phyloP scores from a whole-genome alignment of 2,888 invertebrate genomes.

The Drosophila hamatofila region DNA sequence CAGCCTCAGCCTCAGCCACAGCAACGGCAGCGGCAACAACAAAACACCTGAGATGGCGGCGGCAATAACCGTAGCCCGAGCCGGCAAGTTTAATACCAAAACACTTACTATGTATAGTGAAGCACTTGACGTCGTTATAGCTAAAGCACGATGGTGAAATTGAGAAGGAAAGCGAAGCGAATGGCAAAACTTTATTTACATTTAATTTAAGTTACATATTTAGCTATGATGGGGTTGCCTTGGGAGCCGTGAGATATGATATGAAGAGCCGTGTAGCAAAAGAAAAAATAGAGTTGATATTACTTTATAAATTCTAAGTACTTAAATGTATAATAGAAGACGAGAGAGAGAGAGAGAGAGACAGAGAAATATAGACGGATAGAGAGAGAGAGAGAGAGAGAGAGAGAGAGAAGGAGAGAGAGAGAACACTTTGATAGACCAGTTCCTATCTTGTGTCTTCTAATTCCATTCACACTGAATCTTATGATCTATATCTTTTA shows the following conservation, averaged over 20 bases:
- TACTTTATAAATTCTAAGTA: too few relatives aligned
- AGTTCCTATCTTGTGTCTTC: too few relatives aligned
- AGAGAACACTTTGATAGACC: too few relatives aligned
- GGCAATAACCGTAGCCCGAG: slow-evolving; percentile 47
- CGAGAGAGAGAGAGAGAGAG: neutral
- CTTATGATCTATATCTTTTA: neutral
- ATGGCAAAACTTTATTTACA: slow-evolving; percentile 56
- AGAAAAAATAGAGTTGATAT: too few relatives aligned
- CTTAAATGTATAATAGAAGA: too few relatives aligned
- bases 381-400: too few relatives aligned
- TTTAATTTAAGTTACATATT: slow-evolving; percentile 60
- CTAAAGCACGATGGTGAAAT: slow-evolving; percentile 4
- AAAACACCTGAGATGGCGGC: slow-evolving; percentile 48
- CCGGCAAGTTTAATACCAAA: slow-evolving; percentile 66
- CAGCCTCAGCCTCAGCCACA: slow-evolving; percentile 4
- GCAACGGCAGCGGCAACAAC: slow-evolving; percentile 22
- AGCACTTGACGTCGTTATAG: slow-evolving; percentile 45
- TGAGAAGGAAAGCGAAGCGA: neutral
- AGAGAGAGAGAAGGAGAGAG: too few relatives aligned
- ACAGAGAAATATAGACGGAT: too few relatives aligned
- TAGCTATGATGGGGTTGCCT: slow-evolving; percentile 26
- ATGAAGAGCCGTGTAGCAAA: neutral
- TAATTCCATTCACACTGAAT: too few relatives aligned
- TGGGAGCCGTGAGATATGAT: neutral
- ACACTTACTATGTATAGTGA: slow-evolving; percentile 42